phyloP scores from a whole-genome alignment of 2,113 vertebrate genomes.

The Mionectes macconnelli region DNA sequence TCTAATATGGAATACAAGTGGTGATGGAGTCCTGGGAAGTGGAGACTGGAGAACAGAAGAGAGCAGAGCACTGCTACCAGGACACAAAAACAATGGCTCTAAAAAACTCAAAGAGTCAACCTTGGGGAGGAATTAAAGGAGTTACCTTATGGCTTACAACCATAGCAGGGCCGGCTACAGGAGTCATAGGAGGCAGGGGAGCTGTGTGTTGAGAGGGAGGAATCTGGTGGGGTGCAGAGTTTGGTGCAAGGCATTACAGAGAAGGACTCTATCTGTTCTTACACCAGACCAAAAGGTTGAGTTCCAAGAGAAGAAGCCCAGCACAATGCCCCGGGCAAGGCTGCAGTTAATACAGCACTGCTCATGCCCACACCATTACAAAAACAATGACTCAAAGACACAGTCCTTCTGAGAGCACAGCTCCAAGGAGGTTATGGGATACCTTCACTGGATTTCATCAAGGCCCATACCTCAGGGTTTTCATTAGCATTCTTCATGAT shows the following conservation, averaged over 20 bases:
- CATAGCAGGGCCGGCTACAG: neutral
- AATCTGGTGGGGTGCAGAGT: neutral
- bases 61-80: neutral
- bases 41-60: neutral
- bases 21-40: neutral
- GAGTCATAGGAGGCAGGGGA: neutral
- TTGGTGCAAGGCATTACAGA: neutral
- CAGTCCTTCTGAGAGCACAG: neutral
- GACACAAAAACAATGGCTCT: neutral
- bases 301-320: neutral
- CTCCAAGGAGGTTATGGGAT: neutral
- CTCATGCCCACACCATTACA: neutral
- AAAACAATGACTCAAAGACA: neutral
- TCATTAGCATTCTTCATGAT: constrained; percentile 83
- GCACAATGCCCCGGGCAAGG: neutral
- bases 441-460: neutral
- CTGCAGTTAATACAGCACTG: neutral
- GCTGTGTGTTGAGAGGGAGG: neutral
- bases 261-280: neutral
- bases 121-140: neutral
- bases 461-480: constrained; percentile 77
- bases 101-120: neutral
- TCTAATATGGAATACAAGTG: neutral
- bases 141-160: neutral
- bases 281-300: neutral